A percentile compares a stretch with the other conserved stretches of the same genome.
Conservation (phyloP, 2,888 invertebrate genomes). For the Germaria angustata region DNA sequence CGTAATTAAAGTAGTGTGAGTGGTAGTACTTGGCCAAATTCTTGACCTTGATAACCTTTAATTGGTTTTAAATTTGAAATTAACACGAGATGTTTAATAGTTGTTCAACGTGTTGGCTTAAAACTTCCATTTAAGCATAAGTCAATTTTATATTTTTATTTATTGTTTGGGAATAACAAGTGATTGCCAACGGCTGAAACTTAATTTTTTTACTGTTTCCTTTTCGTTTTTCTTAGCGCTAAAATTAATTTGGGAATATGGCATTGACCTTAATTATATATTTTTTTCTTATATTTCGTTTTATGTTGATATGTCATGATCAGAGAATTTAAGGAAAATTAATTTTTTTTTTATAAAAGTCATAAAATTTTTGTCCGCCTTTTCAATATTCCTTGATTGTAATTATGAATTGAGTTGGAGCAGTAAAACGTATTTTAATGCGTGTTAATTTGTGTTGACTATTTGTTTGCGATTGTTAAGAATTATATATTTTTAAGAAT, state of each 20-base stretch:
- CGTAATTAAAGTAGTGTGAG: not conserved
- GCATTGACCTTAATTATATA: constrained; percentile 37
- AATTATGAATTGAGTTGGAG: too few relatives aligned
- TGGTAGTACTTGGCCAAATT: constrained; percentile 4
- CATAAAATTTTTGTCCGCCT: not conserved
- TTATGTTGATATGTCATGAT: not conserved
- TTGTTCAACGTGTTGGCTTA: not conserved
- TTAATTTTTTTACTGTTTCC: constrained; percentile 1
- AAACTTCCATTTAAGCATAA: too few relatives aligned
- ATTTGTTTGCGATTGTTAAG: too few relatives aligned
- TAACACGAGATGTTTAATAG: constrained; percentile 51
- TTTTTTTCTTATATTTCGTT: too few relatives aligned
- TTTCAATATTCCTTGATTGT: not conserved
- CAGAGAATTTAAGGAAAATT: not conserved
- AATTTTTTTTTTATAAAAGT: not conserved
- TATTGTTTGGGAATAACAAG: not conserved
- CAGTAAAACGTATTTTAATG: not conserved
- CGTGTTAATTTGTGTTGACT: constrained; percentile 5
- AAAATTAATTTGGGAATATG: not conserved
- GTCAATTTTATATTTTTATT: too few relatives aligned
- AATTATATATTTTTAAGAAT: too few relatives aligned
- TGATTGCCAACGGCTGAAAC: not conserved
- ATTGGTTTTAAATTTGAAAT: constrained; percentile 41
- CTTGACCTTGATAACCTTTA: constrained; percentile 61
- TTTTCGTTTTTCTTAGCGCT: not conserved